phyloP scores from a whole-genome alignment of 2,888 invertebrate genomes.

The Xiphydria camelus region DNA sequence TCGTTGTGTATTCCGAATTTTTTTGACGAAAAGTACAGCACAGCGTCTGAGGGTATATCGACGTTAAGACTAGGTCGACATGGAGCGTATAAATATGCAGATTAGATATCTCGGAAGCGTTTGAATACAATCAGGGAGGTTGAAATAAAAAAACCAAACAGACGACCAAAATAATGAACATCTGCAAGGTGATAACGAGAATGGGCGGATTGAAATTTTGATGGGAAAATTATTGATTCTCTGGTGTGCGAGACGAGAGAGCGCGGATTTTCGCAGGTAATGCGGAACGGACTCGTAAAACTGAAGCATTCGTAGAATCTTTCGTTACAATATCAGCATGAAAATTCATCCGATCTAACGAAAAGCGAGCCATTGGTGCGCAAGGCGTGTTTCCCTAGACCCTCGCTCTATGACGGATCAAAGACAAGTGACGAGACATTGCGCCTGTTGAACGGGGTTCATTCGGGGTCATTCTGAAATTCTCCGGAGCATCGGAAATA shows the following conservation, averaged over 20 bases:
- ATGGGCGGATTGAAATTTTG: constrained; percentile 2
- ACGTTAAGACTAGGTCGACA: too few species aligned
- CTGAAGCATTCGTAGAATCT: constrained; percentile 16
- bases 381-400: constrained; percentile 15
- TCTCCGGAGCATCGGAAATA: constrained; percentile 5
- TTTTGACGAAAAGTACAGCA: too few species aligned
- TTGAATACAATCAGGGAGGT: too few species aligned
- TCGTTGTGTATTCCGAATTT: too few species aligned
- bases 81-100: too few species aligned
- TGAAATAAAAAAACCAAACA: too few species aligned
- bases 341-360: constrained; percentile 9
- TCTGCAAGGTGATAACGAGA: too few species aligned
- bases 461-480: constrained; percentile 38
- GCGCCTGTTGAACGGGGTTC: constrained; percentile 48
- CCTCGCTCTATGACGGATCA: constrained; percentile 30
- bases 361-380: constrained; percentile 10
- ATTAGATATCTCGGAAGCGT: too few species aligned
- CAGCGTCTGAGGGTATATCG: too few species aligned
- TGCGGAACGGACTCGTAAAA: constrained; percentile 3
- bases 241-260: constrained; percentile 4
- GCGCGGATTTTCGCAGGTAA: constrained; percentile 23
- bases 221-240: constrained; percentile 16
- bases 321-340: constrained; percentile 20
- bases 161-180: too few species aligned
- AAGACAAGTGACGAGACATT: constrained; percentile 35